Conservation (phyloP, 2,888 invertebrate species). For the Phortica okadai region DNA sequence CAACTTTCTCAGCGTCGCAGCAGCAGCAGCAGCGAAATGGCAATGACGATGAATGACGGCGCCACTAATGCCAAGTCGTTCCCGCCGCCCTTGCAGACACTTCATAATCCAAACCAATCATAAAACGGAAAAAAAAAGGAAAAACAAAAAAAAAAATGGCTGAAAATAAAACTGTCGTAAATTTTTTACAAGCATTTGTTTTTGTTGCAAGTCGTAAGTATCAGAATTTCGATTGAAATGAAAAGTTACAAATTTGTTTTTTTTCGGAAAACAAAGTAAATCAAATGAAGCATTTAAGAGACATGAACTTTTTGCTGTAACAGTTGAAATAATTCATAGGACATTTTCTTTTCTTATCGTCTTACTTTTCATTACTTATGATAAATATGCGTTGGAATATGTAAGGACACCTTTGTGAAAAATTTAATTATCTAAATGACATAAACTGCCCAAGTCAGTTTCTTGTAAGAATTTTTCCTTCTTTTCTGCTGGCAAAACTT, state of each 20-base stretch:
- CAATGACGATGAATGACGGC: background rate
- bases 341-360: background rate
- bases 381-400: background rate
- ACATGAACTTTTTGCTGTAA: too few relatives aligned
- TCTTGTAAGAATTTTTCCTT: background rate
- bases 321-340: too few relatives aligned
- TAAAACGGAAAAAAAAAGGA: background rate
- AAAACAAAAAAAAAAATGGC: background rate
- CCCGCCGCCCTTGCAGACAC: background rate
- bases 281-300: too few relatives aligned
- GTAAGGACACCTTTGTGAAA: slow-evolving; percentile 9
- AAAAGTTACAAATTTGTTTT: background rate
- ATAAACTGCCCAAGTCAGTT: slow-evolving; percentile 29
- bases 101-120: background rate
- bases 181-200: slow-evolving; percentile 7
- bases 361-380: background rate
- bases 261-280: too few relatives aligned
- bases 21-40: background rate
- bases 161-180: background rate
- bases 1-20: background rate
- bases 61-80: background rate
- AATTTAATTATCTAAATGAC: slow-evolving; percentile 57
- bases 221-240: background rate
- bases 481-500: slow-evolving; percentile 16
- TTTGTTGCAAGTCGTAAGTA: background rate